Conservation (phyloP, 2,888 invertebrate genomes). For the Nemotelus nigrinus region DNA sequence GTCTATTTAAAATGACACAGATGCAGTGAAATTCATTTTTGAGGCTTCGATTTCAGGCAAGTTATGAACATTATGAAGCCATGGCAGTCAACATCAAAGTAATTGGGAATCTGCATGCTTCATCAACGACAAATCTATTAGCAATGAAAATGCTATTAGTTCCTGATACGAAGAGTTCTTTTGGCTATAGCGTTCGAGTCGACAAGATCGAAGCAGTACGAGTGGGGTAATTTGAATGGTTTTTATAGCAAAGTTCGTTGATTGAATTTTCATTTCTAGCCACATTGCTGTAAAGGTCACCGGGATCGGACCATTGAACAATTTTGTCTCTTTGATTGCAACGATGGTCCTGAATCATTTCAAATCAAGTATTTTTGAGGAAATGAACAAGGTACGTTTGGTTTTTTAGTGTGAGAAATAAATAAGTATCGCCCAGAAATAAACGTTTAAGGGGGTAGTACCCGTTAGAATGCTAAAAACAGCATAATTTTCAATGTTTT, state of each 20-base stretch:
- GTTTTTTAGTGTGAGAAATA: neutral
- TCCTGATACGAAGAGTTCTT: neutral
- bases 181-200: slow-evolving; percentile 18
- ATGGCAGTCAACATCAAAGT: neutral
- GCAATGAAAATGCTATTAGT: neutral
- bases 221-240: slow-evolving; percentile 9
- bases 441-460: too few relatives aligned
- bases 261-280: neutral
- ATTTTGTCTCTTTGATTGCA: slow-evolving; percentile 30
- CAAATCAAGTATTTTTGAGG: slow-evolving; percentile 13
- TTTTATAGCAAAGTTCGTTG: neutral
- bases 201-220: neutral
- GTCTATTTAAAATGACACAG: too few relatives aligned
- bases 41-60: slow-evolving; percentile 4
- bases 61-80: slow-evolving; percentile 24
- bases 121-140: neutral
- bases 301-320: slow-evolving; percentile 28
- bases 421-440: too few relatives aligned
- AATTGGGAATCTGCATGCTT: neutral
- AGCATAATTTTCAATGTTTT: too few relatives aligned
- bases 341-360: slow-evolving; percentile 32
- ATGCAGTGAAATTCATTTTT: too few relatives aligned
- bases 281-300: slow-evolving; percentile 16
- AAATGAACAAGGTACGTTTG: slow-evolving; percentile 32
- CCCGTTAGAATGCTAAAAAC: too few relatives aligned